A percentile compares a stretch with the other conserved stretches of the same genome.
phyloP scores from a whole-genome alignment of 2,888 invertebrate species.

The Hedya salicella region DNA sequence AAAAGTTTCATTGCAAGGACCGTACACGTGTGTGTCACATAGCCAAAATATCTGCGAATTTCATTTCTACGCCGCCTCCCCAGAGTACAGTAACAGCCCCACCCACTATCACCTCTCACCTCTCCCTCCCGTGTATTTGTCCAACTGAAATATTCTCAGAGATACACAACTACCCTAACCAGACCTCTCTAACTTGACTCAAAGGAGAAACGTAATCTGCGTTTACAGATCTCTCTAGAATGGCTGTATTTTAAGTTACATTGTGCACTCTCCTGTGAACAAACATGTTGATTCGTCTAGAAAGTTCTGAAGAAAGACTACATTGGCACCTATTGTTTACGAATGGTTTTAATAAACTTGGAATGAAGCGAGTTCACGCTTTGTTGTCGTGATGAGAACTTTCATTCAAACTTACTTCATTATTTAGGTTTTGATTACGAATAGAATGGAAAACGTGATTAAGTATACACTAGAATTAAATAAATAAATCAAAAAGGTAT shows the following conservation, averaged over 20 bases:
- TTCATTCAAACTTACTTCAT: constrained; percentile 11
- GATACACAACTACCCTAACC: constrained; percentile 65
- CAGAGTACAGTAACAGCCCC: constrained; percentile 79
- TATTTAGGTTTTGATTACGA: constrained; percentile 1
- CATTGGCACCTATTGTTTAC: constrained; percentile 44
- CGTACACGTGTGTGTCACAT: constrained; percentile 78
- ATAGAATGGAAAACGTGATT: not conserved
- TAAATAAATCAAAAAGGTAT: not conserved
- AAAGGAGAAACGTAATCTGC: constrained; percentile 51
- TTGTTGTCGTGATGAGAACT: constrained; percentile 27
- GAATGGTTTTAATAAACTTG: constrained; percentile 41
- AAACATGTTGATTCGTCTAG: constrained; percentile 73
- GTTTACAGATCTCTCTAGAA: constrained; percentile 57
- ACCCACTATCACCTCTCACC: constrained; percentile 55
- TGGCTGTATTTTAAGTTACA: constrained; percentile 67
- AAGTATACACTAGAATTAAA: not conserved
- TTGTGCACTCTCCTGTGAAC: constrained; percentile 66
- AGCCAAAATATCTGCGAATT: constrained; percentile 82
- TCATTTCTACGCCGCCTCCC: constrained; percentile 81
- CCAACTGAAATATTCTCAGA: constrained; percentile 76
- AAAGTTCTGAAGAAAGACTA: constrained; percentile 70
- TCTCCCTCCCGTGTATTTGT: constrained; percentile 67
- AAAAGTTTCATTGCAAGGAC: constrained; percentile 77
- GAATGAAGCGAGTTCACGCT: constrained; percentile 24
- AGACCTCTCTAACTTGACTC: constrained; percentile 55